These are phyloP conservation scores for Acheta domesticus DNA, from an alignment of 2,888 invertebrate species.

Conservation along the genomic window DNA sequence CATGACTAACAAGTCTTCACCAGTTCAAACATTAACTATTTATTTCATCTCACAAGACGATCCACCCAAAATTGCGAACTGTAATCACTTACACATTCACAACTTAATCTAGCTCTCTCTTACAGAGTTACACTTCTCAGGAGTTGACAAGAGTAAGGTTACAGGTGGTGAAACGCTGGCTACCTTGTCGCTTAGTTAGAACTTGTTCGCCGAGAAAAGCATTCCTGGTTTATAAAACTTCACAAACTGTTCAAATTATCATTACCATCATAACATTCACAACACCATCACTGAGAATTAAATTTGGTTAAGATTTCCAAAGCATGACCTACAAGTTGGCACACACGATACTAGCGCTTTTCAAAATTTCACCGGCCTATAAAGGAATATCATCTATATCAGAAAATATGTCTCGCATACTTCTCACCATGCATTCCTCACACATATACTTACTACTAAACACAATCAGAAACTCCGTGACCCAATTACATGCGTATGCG, in stretches of 20 bases:
- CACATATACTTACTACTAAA: conserved; percentile 22
- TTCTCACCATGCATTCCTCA: conserved; percentile 20
- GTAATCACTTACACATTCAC: too few species aligned
- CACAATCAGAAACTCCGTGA: background rate
- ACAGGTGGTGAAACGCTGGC: background rate
- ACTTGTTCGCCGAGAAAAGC: too few species aligned
- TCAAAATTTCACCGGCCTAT: background rate
- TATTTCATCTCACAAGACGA: too few species aligned
- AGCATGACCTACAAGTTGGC: background rate
- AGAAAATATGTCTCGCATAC: background rate
- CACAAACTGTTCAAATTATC: too few species aligned
- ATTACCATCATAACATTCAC: background rate
- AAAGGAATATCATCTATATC: background rate
- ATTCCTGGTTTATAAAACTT: too few species aligned
- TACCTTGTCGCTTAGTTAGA: too few species aligned
- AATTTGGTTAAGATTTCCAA: background rate
- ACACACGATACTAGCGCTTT: background rate
- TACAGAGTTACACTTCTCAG: background rate
- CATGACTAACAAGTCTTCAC: too few species aligned
- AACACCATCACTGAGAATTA: background rate
- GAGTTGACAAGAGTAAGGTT: background rate
- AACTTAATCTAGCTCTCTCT: too few species aligned
- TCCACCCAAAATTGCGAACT: too few species aligned
- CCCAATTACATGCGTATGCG: conserved; percentile 4
- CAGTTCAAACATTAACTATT: too few species aligned